Conservation (phyloP, 2,113 vertebrate genomes). For the Centrocercus urophasianus region DNA sequence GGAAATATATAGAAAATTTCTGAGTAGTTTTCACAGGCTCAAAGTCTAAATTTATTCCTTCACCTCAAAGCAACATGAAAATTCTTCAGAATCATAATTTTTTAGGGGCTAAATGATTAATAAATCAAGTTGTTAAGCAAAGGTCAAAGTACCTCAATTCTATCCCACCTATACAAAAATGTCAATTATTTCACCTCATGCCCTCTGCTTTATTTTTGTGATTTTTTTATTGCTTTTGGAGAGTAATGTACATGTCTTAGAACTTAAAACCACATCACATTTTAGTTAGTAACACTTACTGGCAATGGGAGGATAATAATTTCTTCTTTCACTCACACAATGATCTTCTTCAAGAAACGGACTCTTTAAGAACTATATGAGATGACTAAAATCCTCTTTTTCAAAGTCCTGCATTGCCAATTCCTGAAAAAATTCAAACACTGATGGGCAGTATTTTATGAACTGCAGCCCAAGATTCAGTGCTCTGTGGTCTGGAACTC, state of each 20-base stretch:
- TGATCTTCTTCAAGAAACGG: background rate
- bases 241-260: background rate
- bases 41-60: background rate
- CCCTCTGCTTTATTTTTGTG: slow-evolving; percentile 45
- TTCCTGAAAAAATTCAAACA: background rate
- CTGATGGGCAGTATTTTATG: background rate
- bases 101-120: slow-evolving; percentile 20
- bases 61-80: background rate
- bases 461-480: background rate
- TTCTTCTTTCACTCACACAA: background rate
- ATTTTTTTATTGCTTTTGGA: slow-evolving; percentile 62
- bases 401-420: background rate
- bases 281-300: background rate
- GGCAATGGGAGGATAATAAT: background rate
- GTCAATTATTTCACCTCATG: slow-evolving; percentile 10
- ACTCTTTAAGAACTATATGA: background rate
- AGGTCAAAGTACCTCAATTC: background rate
- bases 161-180: background rate
- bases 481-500: background rate
- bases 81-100: background rate
- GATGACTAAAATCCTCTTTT: background rate
- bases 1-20: background rate
- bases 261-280: background rate
- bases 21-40: background rate
- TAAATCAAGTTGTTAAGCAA: slow-evolving; percentile 25